Evolutionary conservation across 2,888 invertebrate genomes (phyloP).

Genomic region (Liodrosophila aerea): DNA sequence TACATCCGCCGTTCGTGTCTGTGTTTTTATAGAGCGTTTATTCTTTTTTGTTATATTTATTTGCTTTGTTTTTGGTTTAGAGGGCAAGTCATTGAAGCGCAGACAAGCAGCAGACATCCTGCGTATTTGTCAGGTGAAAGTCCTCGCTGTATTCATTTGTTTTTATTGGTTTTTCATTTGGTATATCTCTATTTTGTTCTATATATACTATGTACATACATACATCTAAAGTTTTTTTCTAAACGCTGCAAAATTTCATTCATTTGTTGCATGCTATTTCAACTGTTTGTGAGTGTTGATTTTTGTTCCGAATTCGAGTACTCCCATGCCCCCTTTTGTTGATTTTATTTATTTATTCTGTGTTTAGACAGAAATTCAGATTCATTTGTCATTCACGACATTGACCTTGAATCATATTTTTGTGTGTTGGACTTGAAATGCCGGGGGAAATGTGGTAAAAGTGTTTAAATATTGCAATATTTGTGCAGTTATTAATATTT

Average conservation of each 20-base stretch:
- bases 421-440: constrained; percentile 40
- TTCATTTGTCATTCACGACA: constrained; percentile 31
- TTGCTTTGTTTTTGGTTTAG: constrained; percentile 18
- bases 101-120: constrained; percentile 71
- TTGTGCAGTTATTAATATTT: constrained; percentile 4
- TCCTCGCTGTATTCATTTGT: constrained; percentile 45
- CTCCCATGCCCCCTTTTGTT: constrained; percentile 2
- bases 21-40: constrained; percentile 37
- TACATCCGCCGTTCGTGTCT: constrained; percentile 49
- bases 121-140: constrained; percentile 72
- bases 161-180: constrained; percentile 30
- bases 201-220: constrained; percentile 32
- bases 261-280: constrained; percentile 51
- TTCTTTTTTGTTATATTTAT: constrained; percentile 16
- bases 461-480: background rate
- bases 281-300: constrained; percentile 39
- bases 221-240: constrained; percentile 33
- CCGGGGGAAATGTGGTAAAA: background rate
- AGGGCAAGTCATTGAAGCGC: constrained; percentile 61
- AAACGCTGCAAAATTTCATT: constrained; percentile 61
- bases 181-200: constrained; percentile 34
- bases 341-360: constrained; percentile 39
- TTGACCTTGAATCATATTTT: constrained; percentile 64
- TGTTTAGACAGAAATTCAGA: constrained; percentile 54
- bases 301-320: constrained; percentile 23